Evolutionary conservation across 2,888 invertebrate genomes (phyloP), one percentile per base, ranked within the genome.

Genomic region (Mesoligia furuncula): DNA sequence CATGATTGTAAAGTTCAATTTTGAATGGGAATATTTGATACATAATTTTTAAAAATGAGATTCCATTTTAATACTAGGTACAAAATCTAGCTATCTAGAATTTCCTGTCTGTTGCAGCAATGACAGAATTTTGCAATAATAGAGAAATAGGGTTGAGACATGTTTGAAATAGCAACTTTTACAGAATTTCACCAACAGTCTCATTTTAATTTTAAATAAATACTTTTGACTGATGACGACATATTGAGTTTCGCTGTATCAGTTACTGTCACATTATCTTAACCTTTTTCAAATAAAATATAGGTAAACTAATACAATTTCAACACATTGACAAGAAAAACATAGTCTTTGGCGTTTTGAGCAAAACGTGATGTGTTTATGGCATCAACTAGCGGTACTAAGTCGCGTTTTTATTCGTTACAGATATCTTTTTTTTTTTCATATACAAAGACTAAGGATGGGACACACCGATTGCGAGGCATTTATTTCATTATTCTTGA

Each of bases 341-440:
- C 73, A 86, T 88, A 91, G 91, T 96, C 96, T 96, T 96, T 96
- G 96, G 96, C 95, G 94, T 92, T 91, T 96, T 96, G 96, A 96
- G 96, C 96, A 96, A 96, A 95, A 92, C 89, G 91, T 92, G 90
- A 91, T 89, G 90, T 91, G 83, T 88, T 90, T 95, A 95, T 95
- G 95, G 95, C 95, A 93, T 93, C 92, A 92, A 91, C 95, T 95
- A 95, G 94, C 95, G 93, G 91, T 90, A 94, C 94, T 95, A 94
- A 91, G 90, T 91, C 92, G 91, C 91, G 90, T 84, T 86, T 84
- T 86, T 90, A 89, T 88, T 85, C 80, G 76, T 89, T 89, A 88
- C 75, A 82, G 85, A 76, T 85, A 82, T 82, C 73, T 42, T 78
- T 72, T 66, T 74, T 54, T 83, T 86, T 66, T 83, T 80, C 75